These are phyloP conservation scores for Barbus barbus DNA, from an alignment of 2,113 vertebrate genomes.

Conservation along the genomic window DNA sequence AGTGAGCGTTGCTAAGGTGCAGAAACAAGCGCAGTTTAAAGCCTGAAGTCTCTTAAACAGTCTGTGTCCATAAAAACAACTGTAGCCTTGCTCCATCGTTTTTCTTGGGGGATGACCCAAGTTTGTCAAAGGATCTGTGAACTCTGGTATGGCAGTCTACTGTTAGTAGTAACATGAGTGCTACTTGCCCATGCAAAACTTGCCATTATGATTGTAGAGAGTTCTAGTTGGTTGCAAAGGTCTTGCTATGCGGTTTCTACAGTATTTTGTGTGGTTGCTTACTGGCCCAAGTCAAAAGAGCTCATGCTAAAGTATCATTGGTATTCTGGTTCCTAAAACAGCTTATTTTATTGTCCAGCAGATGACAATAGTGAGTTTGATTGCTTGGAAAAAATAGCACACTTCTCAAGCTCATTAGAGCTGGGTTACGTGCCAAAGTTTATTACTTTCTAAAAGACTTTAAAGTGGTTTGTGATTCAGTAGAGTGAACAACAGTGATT, in stretches of 20 bases:
- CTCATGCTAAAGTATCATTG: neutral
- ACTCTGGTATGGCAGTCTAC: constrained; percentile 32
- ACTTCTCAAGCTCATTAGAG: neutral
- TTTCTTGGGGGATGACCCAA: constrained; percentile 20
- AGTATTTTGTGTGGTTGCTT: neutral
- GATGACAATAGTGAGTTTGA: neutral
- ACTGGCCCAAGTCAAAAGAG: neutral
- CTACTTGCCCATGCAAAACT: neutral
- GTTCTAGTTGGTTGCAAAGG: neutral
- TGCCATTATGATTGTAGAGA: neutral
- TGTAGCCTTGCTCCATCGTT: constrained; percentile 6
- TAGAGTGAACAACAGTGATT: neutral
- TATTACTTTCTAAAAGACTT: no score
- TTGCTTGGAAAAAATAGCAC: neutral
- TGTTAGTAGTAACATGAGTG: constrained; percentile 6
- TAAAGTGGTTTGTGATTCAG: no score
- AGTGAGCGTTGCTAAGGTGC: constrained; percentile 37
- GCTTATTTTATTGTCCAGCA: neutral
- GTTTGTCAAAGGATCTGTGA: constrained; percentile 26
- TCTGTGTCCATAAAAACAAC: constrained; percentile 34
- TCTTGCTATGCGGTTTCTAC: neutral
- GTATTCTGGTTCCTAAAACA: neutral
- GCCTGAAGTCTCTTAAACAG: constrained; percentile 34
- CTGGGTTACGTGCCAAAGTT: no score
- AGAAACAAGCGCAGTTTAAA: constrained; percentile 28